Percentiles rank a stretch among this genome's conserved stretches.
These are phyloP conservation scores for Taurulus bubalis DNA, from an alignment of 2,113 vertebrate genomes.

Conservation along the genomic window DNA sequence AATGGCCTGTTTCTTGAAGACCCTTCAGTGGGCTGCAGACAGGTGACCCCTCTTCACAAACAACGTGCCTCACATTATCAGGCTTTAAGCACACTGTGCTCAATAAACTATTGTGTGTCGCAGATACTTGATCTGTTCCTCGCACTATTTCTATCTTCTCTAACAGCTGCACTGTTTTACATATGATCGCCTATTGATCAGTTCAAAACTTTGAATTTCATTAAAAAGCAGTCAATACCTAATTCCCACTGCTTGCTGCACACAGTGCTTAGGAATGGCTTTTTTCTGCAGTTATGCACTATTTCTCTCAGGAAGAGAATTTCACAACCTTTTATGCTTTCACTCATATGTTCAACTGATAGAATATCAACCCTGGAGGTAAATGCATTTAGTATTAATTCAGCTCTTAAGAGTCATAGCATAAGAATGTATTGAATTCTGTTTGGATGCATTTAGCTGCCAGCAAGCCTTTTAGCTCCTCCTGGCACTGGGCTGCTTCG, in stretches of 20 bases:
- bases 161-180: conserved; percentile 81
- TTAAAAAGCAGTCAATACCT: conserved; percentile 85
- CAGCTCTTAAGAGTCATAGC: conserved; percentile 50
- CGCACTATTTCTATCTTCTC: conserved; percentile 60
- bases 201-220: conserved; percentile 86
- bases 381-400: conserved; percentile 64
- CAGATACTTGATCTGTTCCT: conserved; percentile 67
- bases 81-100: conserved; percentile 44
- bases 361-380: conserved; percentile 57
- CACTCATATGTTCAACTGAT: conserved; percentile 56
- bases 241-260: conserved; percentile 83
- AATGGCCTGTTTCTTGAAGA: conserved; percentile 81
- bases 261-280: conserved; percentile 67
- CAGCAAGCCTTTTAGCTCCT: conserved; percentile 81
- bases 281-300: conserved; percentile 71
- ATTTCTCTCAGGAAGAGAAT: conserved; percentile 57
- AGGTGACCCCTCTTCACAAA: conserved; percentile 79
- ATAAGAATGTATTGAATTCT: conserved; percentile 52
- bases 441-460: conserved; percentile 72
- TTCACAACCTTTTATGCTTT: conserved; percentile 57
- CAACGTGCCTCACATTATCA: conserved; percentile 60
- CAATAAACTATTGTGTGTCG: conserved; percentile 65
- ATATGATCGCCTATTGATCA: conserved; percentile 84
- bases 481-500: conserved; percentile 61
- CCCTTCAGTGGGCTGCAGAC: conserved; percentile 72